A percentile compares a stretch with the other conserved stretches of the same genome.
Evolutionary conservation across 2,888 invertebrate species (phyloP).

Genomic region (Cyclophora punctaria): DNA sequence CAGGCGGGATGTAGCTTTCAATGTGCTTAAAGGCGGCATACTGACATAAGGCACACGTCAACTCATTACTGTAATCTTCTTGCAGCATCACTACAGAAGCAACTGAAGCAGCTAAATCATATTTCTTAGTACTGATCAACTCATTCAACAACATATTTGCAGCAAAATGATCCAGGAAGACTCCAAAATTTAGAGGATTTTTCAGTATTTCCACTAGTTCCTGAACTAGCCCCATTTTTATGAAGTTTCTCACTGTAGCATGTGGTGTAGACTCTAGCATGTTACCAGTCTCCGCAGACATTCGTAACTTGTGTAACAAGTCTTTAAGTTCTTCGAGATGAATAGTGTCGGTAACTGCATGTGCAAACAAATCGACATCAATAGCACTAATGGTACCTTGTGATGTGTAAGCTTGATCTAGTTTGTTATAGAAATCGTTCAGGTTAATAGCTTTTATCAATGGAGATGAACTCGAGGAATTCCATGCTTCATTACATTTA

Average conservation of each 20-base stretch:
- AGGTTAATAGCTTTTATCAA: slow-evolving; percentile 78
- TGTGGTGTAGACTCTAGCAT: slow-evolving; percentile 87
- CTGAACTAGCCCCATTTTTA: slow-evolving; percentile 72
- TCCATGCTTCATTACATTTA: slow-evolving; percentile 82
- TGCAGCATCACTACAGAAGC: slow-evolving; percentile 90
- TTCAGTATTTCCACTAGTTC: slow-evolving; percentile 83
- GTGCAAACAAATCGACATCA: slow-evolving; percentile 89
- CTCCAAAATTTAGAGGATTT: slow-evolving; percentile 89
- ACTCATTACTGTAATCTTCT: slow-evolving; percentile 85
- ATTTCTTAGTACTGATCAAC: slow-evolving; percentile 81
- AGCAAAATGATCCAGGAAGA: slow-evolving; percentile 89
- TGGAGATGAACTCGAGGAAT: slow-evolving; percentile 75
- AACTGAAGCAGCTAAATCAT: slow-evolving; percentile 82
- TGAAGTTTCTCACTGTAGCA: slow-evolving; percentile 80
- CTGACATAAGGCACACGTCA: slow-evolving; percentile 80
- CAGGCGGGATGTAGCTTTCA: slow-evolving; percentile 34
- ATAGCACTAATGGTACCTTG: slow-evolving; percentile 81
- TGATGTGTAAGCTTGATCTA: slow-evolving; percentile 79
- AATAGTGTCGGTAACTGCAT: slow-evolving; percentile 72
- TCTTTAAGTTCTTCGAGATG: slow-evolving; percentile 83
- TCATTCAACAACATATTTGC: slow-evolving; percentile 88
- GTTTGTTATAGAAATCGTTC: slow-evolving; percentile 80
- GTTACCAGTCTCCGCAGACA: slow-evolving; percentile 81
- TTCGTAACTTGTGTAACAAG: slow-evolving; percentile 80
- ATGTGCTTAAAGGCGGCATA: slow-evolving; percentile 85